These are phyloP conservation scores for Seriola rivoliana DNA, from an alignment of 2,113 vertebrate genomes.

Conservation along the genomic window DNA sequence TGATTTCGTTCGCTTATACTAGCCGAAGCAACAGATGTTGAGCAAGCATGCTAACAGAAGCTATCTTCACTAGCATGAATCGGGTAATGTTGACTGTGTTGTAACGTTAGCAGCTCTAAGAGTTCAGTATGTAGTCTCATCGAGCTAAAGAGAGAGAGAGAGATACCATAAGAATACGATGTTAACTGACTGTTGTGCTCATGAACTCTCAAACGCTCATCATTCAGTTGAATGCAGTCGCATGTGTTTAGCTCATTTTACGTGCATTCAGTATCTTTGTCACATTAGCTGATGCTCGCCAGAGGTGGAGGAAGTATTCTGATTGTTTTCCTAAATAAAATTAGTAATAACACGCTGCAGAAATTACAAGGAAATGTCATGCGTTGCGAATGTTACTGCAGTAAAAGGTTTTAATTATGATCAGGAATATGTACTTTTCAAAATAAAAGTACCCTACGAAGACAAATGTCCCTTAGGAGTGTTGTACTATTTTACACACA, in stretches of 20 bases:
- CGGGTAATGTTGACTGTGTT: neutral
- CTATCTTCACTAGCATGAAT: constrained; percentile 15
- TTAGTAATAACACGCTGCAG: neutral
- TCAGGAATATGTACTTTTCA: neutral
- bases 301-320: neutral
- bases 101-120: too few species aligned
- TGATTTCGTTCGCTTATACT: neutral
- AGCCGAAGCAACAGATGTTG: neutral
- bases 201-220: neutral
- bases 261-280: neutral
- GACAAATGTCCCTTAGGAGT: too few species aligned
- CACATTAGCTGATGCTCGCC: neutral
- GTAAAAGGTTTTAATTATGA: neutral
- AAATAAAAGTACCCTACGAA: too few species aligned
- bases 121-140: too few species aligned
- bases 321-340: neutral
- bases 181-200: neutral
- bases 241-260: neutral
- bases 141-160: too few species aligned
- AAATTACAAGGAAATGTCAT: neutral
- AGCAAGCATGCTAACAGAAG: constrained; percentile 44
- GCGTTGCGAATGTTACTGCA: neutral
- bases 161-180: rapidly evolving
- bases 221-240: neutral
- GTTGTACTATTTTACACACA: too few species aligned